Percentiles rank a stretch among this genome's conserved stretches.
Conservation (phyloP, 92 coral and sea anemone species). For the Umimayanthus chanpuru region DNA sequence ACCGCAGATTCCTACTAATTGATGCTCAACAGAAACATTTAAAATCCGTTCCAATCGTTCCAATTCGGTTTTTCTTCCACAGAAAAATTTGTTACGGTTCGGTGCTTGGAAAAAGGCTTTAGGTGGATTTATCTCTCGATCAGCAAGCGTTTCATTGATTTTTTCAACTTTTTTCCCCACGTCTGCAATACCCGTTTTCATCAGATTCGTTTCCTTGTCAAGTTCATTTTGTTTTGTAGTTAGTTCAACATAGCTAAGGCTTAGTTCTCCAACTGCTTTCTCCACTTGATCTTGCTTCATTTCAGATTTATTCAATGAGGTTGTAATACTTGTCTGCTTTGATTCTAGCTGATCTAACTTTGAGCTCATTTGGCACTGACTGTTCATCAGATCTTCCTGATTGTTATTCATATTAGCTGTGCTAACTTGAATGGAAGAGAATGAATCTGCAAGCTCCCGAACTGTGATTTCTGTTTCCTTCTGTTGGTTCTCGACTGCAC, state of each 20-base stretch:
- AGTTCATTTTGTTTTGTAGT: neutral
- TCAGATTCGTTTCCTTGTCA: slow-evolving; percentile 1
- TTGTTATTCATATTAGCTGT: neutral
- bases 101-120: slow-evolving; percentile 50
- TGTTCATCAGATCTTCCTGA: neutral
- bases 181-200: neutral
- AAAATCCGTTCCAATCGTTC: slow-evolving; percentile 15
- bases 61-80: slow-evolving; percentile 51
- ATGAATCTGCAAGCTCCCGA: slow-evolving; percentile 15
- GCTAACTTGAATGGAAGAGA: neutral
- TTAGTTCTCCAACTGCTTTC: neutral
- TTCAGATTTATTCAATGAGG: neutral
- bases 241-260: neutral
- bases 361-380: slow-evolving; percentile 4
- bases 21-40: neutral
- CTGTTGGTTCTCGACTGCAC: slow-evolving; percentile 36
- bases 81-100: slow-evolving; percentile 51
- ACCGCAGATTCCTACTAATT: slow-evolving; percentile 47
- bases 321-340: neutral
- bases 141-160: neutral
- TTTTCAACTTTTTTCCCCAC: slow-evolving; percentile 3
- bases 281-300: neutral
- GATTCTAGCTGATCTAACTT: slow-evolving; percentile 18
- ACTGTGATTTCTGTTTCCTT: slow-evolving; percentile 37
- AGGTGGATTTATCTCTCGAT: neutral